These are phyloP conservation scores for Drosophila lacicola DNA, from an alignment of 2,888 invertebrate species.

Conservation along the genomic window DNA sequence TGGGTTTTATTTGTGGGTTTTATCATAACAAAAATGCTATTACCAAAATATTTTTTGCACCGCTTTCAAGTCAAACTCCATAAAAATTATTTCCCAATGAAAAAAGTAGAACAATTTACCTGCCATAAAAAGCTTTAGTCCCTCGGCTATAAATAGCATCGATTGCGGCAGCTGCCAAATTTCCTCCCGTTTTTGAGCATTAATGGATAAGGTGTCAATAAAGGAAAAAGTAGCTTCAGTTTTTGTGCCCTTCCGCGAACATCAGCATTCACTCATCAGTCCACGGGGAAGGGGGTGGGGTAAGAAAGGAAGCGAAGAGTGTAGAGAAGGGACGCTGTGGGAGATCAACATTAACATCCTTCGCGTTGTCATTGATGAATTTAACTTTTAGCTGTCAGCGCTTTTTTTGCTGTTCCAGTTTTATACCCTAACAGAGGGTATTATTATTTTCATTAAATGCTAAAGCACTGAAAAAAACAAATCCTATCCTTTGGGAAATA, in stretches of 20 bases:
- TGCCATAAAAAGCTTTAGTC: slow-evolving; percentile 4
- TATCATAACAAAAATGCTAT: no score
- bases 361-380: slow-evolving; percentile 67
- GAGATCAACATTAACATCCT: slow-evolving; percentile 31
- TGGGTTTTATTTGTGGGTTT: no score
- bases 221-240: slow-evolving; percentile 19
- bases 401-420: slow-evolving; percentile 2
- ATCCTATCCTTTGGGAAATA: no score
- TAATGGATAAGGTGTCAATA: slow-evolving; percentile 41
- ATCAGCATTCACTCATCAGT: slow-evolving; percentile 18
- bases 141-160: slow-evolving; percentile 30
- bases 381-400: slow-evolving; percentile 41
- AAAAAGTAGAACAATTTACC: background rate
- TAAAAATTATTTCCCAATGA: background rate
- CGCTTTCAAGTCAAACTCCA: background rate
- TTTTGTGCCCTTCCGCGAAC: slow-evolving; percentile 17
- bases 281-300: background rate
- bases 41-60: background rate
- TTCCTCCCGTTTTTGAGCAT: background rate
- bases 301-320: no score
- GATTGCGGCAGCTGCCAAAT: slow-evolving; percentile 24
- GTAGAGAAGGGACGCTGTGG: slow-evolving; percentile 4
- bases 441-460: slow-evolving; percentile 1
- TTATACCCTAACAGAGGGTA: background rate
- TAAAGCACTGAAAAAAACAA: background rate